Percentiles rank a stretch among this genome's conserved stretches.
Evolutionary conservation across 2,888 invertebrate species (phyloP).

Genomic region (Dascillus cervinus): DNA sequence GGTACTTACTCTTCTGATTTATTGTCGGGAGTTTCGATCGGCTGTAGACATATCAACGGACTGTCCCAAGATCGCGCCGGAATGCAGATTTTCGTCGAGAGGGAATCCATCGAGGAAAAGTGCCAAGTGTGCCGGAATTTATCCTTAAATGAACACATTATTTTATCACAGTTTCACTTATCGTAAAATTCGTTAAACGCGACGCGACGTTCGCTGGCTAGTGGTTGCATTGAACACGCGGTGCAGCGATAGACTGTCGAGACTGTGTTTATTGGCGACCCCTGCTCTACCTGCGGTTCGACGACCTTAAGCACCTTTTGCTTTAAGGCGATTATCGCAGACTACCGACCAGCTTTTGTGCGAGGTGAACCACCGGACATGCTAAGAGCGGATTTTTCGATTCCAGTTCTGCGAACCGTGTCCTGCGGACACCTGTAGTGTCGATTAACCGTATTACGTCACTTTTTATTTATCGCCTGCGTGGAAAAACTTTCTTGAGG

Average conservation of each 20-base stretch:
- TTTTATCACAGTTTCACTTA: slow-evolving; percentile 1
- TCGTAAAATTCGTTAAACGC: background rate
- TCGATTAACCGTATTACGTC: too few relatives aligned
- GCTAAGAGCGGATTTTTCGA: background rate
- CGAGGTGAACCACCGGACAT: background rate
- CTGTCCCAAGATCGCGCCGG: slow-evolving; percentile 26
- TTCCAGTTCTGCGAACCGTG: background rate
- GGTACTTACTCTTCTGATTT: too few relatives aligned
- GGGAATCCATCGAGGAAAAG: slow-evolving; percentile 31
- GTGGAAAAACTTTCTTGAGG: too few relatives aligned
- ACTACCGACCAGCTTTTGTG: slow-evolving; percentile 6
- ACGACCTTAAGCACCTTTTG: slow-evolving; percentile 14
- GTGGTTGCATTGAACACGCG: too few relatives aligned
- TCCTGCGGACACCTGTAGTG: too few relatives aligned
- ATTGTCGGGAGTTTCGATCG: too few relatives aligned
- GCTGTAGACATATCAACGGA: slow-evolving; percentile 14
- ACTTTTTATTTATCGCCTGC: too few relatives aligned
- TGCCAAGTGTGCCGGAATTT: slow-evolving; percentile 26
- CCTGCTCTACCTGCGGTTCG: slow-evolving; percentile 9
- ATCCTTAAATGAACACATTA: slow-evolving; percentile 24
- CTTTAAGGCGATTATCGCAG: slow-evolving; percentile 19
- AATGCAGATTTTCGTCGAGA: slow-evolving; percentile 23
- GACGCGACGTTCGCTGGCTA: too few relatives aligned
- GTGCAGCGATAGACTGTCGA: slow-evolving; percentile 2
- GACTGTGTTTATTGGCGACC: slow-evolving; percentile 15